A percentile compares a stretch with the other conserved stretches of the same genome.
Evolutionary conservation across 2,797 vertebrate species (phyloP).

Genomic region (Morelia viridis): DNA sequence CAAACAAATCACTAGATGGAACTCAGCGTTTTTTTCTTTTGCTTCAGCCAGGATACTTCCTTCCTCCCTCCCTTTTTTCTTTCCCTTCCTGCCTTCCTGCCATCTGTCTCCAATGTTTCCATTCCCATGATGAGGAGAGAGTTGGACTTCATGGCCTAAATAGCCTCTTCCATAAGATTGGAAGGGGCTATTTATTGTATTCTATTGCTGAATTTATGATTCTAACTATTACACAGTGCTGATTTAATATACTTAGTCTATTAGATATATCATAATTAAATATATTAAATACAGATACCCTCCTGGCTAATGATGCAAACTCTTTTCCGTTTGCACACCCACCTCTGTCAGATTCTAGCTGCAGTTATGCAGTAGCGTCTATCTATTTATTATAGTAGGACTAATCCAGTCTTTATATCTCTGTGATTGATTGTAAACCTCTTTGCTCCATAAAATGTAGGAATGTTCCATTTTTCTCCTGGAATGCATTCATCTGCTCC

Average conservation of each 20-base stretch:
- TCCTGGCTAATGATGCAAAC: background rate
- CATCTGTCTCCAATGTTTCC: background rate
- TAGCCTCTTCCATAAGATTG: background rate
- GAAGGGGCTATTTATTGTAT: background rate
- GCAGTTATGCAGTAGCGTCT: background rate
- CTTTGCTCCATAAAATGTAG: background rate
- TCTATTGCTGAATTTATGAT: background rate
- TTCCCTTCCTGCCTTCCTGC: background rate
- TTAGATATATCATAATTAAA: background rate
- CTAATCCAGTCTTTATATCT: background rate
- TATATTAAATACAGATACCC: background rate
- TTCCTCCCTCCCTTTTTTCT: background rate
- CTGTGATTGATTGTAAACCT: background rate
- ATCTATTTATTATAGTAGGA: background rate
- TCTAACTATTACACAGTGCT: background rate
- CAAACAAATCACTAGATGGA: background rate
- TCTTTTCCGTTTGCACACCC: background rate
- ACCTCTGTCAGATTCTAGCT: background rate
- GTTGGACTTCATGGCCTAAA: background rate
- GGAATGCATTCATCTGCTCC: background rate
- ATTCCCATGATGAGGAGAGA: background rate
- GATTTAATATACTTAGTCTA: background rate
- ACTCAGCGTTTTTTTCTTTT: constrained; percentile 26
- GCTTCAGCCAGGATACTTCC: background rate
- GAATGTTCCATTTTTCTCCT: background rate